phyloP scores from a whole-genome alignment of 2,888 invertebrate species.

The Halictus ligatus region DNA sequence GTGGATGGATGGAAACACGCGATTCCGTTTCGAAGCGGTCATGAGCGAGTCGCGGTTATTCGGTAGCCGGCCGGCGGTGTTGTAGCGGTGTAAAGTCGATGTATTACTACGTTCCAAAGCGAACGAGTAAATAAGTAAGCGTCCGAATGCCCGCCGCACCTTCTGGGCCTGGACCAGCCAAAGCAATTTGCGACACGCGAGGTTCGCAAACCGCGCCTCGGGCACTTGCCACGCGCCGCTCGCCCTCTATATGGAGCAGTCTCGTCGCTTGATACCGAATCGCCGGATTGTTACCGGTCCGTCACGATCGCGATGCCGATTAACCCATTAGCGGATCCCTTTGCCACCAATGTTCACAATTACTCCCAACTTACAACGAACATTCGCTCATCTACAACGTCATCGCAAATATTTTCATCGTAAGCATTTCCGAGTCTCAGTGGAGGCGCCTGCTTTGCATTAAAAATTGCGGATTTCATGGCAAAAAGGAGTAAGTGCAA shows the following conservation, averaged over 20 bases:
- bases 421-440: too few species aligned
- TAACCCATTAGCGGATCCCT: neutral
- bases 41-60: constrained; percentile 30
- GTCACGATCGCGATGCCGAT: neutral
- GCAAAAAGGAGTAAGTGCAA: neutral
- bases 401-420: too few species aligned
- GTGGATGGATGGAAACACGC: too few species aligned
- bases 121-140: constrained; percentile 75
- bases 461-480: neutral
- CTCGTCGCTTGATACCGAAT: constrained; percentile 36
- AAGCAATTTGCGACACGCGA: constrained; percentile 82
- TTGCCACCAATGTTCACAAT: neutral
- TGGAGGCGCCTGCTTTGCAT: too few species aligned
- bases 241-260: constrained; percentile 45
- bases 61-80: constrained; percentile 30
- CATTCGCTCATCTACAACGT: neutral
- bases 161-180: constrained; percentile 68
- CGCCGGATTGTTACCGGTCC: constrained; percentile 1
- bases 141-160: constrained; percentile 66
- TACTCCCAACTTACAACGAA: neutral
- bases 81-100: constrained; percentile 48
- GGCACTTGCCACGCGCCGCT: constrained; percentile 76
- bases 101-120: constrained; percentile 61
- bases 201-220: constrained; percentile 73
- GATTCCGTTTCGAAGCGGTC: too few species aligned